These are phyloP conservation scores for Andrena flavipes DNA, from an alignment of 2,888 invertebrate genomes.

Conservation along the genomic window DNA sequence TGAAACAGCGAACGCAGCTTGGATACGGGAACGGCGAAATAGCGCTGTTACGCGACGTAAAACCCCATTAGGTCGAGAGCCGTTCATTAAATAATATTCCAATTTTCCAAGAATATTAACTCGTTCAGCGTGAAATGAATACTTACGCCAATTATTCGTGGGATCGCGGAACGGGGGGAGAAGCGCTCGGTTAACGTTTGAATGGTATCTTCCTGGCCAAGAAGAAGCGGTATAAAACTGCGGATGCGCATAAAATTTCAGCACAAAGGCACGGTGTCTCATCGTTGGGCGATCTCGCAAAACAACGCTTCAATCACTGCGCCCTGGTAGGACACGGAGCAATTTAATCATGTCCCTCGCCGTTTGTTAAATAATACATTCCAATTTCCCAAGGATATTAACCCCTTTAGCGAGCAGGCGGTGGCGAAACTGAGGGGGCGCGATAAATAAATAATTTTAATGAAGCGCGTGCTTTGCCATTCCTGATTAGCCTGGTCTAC, in stretches of 20 bases:
- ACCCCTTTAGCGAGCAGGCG: slow-evolving; percentile 53
- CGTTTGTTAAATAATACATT: slow-evolving; percentile 61
- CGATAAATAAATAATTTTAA: slow-evolving; percentile 67
- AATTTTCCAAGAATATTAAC: slow-evolving; percentile 56
- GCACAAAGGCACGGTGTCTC: not conserved
- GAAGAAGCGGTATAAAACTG: not conserved
- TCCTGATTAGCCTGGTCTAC: slow-evolving; percentile 53
- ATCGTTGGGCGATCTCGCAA: not conserved
- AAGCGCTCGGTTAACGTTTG: not conserved
- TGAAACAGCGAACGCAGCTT: slow-evolving; percentile 2
- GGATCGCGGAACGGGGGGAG: not conserved
- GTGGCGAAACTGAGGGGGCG: slow-evolving; percentile 24
- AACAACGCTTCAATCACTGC: slow-evolving; percentile 40
- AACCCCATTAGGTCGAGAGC: slow-evolving; percentile 40
- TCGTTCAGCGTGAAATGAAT: slow-evolving; percentile 31
- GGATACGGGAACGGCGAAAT: slow-evolving; percentile 19
- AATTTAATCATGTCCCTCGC: slow-evolving; percentile 57
- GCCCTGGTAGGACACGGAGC: slow-evolving; percentile 6
- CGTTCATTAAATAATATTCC: slow-evolving; percentile 62
- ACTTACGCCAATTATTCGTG: slow-evolving; percentile 33
- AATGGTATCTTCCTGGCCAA: not conserved
- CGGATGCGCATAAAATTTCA: not conserved
- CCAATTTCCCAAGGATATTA: slow-evolving; percentile 69
- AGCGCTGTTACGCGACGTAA: slow-evolving; percentile 22
- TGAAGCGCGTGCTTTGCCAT: slow-evolving; percentile 51